Percentiles rank a stretch among this genome's conserved stretches.
These are phyloP conservation scores for Pomacea canaliculata DNA, from an alignment of 2,888 invertebrate species.

Conservation along the genomic window DNA sequence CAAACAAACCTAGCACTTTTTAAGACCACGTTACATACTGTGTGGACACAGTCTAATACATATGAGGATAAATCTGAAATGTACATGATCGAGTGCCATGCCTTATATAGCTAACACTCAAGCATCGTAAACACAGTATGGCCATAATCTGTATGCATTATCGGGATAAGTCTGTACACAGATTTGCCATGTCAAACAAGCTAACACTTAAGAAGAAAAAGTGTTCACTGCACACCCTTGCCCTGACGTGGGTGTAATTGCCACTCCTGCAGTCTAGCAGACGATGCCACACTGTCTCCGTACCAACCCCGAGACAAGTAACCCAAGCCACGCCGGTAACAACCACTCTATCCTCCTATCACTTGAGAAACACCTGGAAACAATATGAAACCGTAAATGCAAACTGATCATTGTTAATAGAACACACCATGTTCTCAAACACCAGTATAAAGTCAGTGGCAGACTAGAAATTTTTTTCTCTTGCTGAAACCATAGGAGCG, in stretches of 20 bases:
- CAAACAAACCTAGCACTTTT: background rate
- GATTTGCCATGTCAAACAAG: background rate
- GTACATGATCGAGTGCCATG: no score
- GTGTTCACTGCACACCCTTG: constrained; percentile 61
- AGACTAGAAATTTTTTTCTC: no score
- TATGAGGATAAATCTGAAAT: no score
- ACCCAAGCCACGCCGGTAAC: constrained; percentile 86
- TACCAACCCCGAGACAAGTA: no score
- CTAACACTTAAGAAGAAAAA: background rate
- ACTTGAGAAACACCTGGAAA: constrained; percentile 3
- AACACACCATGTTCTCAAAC: no score
- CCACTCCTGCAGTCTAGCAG: constrained; percentile 80
- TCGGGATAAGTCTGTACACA: no score
- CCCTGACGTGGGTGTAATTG: constrained; percentile 77
- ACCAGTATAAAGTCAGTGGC: no score
- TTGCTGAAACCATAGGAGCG: no score
- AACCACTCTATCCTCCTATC: constrained; percentile 75
- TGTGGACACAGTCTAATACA: background rate
- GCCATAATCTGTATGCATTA: no score
- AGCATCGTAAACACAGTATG: no score
- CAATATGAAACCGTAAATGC: background rate
- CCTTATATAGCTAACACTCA: no score
- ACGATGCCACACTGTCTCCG: no score
- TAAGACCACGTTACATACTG: background rate
- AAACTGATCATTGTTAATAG: background rate